Percentiles rank a stretch among this genome's conserved stretches.
Evolutionary conservation across 2,797 vertebrate genomes (phyloP).

Genomic region (Gymnodraco acuticeps): DNA sequence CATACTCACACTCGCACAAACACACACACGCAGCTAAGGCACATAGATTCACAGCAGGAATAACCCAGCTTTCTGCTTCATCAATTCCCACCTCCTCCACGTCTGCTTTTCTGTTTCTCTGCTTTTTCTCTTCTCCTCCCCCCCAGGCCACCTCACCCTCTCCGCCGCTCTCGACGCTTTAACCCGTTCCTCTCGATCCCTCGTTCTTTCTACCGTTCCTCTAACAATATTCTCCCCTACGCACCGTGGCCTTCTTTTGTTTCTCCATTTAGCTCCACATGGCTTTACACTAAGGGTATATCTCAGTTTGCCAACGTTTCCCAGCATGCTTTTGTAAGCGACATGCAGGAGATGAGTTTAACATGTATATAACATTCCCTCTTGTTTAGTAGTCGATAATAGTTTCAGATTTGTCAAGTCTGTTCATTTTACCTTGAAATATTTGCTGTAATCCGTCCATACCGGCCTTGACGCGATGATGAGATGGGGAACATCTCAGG

Average conservation of each 20-base stretch:
- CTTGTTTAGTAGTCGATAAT: too few species aligned
- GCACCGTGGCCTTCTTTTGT: slow-evolving; percentile 42
- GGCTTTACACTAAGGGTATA: slow-evolving; percentile 23
- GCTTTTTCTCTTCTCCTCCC: slow-evolving; percentile 74
- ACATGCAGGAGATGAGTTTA: slow-evolving; percentile 9
- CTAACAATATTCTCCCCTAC: slow-evolving; percentile 27
- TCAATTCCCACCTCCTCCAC: slow-evolving; percentile 82
- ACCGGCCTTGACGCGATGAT: neutral
- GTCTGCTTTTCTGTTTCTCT: slow-evolving; percentile 78
- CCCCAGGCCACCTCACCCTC: slow-evolving; percentile 78
- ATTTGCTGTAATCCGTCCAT: too few species aligned
- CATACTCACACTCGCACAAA: slow-evolving; percentile 49
- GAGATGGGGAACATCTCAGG: neutral
- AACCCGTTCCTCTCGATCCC: slow-evolving; percentile 73
- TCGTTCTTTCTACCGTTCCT: slow-evolving; percentile 47
- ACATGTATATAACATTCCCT: neutral
- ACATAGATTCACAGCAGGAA: slow-evolving; percentile 81
- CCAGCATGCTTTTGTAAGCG: slow-evolving; percentile 17
- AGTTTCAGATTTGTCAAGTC: too few species aligned
- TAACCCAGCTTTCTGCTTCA: slow-evolving; percentile 84
- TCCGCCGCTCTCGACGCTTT: slow-evolving; percentile 70
- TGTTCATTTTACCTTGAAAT: too few species aligned
- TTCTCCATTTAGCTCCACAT: slow-evolving; percentile 34
- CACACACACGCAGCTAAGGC: slow-evolving; percentile 41
- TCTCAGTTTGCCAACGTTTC: slow-evolving; percentile 26